phyloP scores from a whole-genome alignment of 2,113 vertebrate genomes.

The Alligator mississippiensis region DNA sequence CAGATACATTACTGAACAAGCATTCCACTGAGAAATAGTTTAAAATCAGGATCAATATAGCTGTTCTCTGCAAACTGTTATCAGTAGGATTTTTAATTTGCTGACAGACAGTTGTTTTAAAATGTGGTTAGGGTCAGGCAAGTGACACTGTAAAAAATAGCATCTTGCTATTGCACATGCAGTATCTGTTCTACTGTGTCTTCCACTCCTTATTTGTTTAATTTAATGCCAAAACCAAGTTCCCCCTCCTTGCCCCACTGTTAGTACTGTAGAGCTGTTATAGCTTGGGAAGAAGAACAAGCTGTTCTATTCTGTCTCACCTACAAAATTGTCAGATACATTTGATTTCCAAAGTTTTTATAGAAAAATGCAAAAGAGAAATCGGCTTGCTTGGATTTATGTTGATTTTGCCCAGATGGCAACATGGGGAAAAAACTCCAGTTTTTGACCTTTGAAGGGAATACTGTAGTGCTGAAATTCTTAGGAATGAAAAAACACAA shows the following conservation, averaged over 20 bases:
- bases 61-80: background rate
- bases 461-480: background rate
- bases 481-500: background rate
- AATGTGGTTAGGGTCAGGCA: background rate
- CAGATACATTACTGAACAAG: background rate
- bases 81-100: conserved; percentile 32
- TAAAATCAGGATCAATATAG: conserved; percentile 37
- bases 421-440: background rate
- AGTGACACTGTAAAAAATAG: background rate
- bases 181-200: background rate
- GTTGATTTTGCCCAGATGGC: background rate
- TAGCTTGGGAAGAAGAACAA: background rate
- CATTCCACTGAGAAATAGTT: conserved; percentile 6
- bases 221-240: background rate
- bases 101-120: background rate
- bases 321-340: background rate
- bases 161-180: background rate
- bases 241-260: no score
- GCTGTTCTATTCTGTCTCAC: background rate
- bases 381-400: background rate
- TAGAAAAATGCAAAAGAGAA: background rate
- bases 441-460: background rate
- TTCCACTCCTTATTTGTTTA: background rate
- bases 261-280: background rate
- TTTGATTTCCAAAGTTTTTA: background rate